Evolutionary conservation across 2,113 vertebrate genomes (phyloP).

Genomic region (Xenopus laevis): DNA sequence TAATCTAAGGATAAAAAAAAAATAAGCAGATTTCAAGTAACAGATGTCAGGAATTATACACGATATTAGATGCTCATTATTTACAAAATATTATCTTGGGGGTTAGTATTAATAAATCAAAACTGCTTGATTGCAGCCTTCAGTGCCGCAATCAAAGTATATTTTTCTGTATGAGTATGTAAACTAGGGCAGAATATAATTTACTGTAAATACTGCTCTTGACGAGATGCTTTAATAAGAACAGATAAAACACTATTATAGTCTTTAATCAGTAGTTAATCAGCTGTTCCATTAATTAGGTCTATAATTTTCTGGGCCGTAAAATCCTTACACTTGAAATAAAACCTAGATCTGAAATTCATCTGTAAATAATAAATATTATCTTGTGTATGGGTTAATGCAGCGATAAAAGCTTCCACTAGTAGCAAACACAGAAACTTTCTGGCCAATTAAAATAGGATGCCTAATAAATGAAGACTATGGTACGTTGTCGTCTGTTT

Average conservation of each 20-base stretch:
- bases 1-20: conserved; percentile 24
- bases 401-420: too few species aligned
- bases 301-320: conserved; percentile 10
- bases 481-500: too few species aligned
- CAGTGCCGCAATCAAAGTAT: conserved; percentile 13
- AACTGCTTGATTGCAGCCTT: conserved; percentile 28
- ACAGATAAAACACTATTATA: conserved; percentile 9
- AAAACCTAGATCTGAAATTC: background rate
- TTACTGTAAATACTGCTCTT: conserved; percentile 16
- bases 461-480: too few species aligned
- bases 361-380: conserved; percentile 1
- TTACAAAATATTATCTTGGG: conserved; percentile 42
- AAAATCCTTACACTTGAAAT: background rate
- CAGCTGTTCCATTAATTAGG: conserved; percentile 19
- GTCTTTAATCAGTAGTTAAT: conserved; percentile 3
- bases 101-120: conserved; percentile 37
- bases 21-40: conserved; percentile 34
- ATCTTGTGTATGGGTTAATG: too few species aligned
- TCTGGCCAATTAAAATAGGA: too few species aligned
- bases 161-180: conserved; percentile 23
- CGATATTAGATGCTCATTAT: conserved; percentile 38
- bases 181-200: conserved; percentile 32
- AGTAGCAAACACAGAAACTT: too few species aligned
- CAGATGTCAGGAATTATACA: conserved; percentile 39
- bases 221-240: background rate